Evolutionary conservation across 2,888 invertebrate genomes (phyloP).

Genomic region (Dryocosmus kuriphilus): DNA sequence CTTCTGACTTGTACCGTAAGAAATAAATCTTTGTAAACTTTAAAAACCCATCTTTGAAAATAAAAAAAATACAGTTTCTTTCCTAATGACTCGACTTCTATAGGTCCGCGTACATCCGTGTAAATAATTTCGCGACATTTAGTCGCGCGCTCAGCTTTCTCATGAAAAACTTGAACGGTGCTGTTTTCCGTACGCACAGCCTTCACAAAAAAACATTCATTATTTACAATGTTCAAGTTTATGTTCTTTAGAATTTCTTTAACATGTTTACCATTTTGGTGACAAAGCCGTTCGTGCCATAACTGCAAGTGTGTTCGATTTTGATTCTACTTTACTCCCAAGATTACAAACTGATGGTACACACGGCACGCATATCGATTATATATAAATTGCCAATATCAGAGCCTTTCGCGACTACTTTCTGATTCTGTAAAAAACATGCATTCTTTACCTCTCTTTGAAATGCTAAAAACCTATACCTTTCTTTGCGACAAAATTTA

Average conservation of each 20-base stretch:
- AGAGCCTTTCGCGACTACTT: conserved; percentile 40
- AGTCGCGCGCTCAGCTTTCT: conserved; percentile 24
- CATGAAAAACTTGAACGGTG: conserved; percentile 15
- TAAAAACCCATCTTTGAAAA: conserved; percentile 36
- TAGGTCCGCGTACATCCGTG: too few species aligned
- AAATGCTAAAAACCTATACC: too few species aligned
- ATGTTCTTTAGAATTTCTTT: conserved; percentile 36
- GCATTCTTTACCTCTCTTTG: too few species aligned
- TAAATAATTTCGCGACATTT: background rate
- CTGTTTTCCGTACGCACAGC: too few species aligned
- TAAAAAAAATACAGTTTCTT: conserved; percentile 18
- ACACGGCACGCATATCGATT: conserved; percentile 25
- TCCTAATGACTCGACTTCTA: too few species aligned
- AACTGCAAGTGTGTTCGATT: too few species aligned
- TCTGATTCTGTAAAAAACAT: too few species aligned
- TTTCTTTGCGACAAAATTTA: too few species aligned
- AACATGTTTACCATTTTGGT: conserved; percentile 40
- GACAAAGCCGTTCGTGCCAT: too few species aligned
- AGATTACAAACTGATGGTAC: conserved; percentile 35
- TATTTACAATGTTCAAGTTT: too few species aligned
- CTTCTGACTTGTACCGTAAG: background rate
- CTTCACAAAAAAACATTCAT: too few species aligned
- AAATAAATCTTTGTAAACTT: conserved; percentile 24
- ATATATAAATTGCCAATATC: conserved; percentile 42
- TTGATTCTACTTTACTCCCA: background rate